Evolutionary conservation across 2,113 vertebrate species (phyloP), one percentile per base, ranked within the genome.

Genomic region (Cebus imitator): DNA sequence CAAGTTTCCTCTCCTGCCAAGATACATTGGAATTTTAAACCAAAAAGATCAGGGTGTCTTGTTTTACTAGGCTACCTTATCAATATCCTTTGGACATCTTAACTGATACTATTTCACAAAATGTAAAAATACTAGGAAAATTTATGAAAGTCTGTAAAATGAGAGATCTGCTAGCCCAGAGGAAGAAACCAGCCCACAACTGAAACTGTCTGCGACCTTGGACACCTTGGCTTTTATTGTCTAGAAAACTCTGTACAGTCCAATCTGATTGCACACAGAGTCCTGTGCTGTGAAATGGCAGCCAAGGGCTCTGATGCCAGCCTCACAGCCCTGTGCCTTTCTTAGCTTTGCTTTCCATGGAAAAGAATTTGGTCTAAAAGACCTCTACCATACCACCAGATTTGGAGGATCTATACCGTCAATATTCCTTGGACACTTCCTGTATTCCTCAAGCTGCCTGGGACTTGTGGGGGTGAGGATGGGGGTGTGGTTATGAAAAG

Each of bases 51-150:
- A 61, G 12, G 2, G 1, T 79, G 35, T 82, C 58, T 93, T 68
- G 72, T 91, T 96, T 91, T 86, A 76, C 64, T 48, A 66, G 32
- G 11, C 21, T 91, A 80, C 32, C 68, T 94, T 86, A 66, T 30
- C 72, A 52, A 72, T 82, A 84, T 43, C 68, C n/a, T 30, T n/a
- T 90, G 37, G 25, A 58, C 10, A 83, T 23, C 40, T 68, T 83
- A 83, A 86, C 78, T 64, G 72, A 25, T 55, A 87, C 61, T 57
- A 50, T 48, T n/a, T 95, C 86, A 81, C 82, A 89, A 91, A 64
- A 30, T 16, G 9, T 3, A 23, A 92, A 61, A 25, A 35, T 55
- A 40, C 37, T 50, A 61, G 40, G 25, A 82, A 48, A 17, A 45
- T 1, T 37, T 80, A 40, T 93, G 30, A 73, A 75, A 66, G n/a